Evolutionary conservation across 2,113 vertebrate genomes (phyloP).

Genomic region (Sebastes fasciatus): DNA sequence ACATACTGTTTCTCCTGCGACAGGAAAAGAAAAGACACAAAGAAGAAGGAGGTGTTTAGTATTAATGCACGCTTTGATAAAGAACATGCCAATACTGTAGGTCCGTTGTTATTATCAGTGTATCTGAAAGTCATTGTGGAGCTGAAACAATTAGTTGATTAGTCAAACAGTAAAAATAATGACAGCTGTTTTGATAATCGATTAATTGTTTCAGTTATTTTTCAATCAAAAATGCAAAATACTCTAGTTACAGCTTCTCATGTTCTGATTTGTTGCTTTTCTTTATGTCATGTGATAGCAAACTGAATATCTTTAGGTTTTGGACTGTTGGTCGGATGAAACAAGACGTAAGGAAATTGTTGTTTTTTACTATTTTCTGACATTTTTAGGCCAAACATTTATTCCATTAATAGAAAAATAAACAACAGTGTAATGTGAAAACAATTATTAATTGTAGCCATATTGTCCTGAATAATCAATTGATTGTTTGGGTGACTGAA

Average conservation of each 20-base stretch:
- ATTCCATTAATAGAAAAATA: background rate
- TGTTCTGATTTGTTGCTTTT: background rate
- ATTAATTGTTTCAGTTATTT: background rate
- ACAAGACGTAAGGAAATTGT: background rate
- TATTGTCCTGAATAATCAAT: background rate
- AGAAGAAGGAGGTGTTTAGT: constrained; percentile 13
- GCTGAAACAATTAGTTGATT: background rate
- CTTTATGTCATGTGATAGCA: background rate
- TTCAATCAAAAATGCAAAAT: background rate
- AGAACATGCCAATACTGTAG: background rate
- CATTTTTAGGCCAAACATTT: background rate
- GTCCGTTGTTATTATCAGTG: background rate
- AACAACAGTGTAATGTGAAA: background rate
- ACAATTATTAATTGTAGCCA: background rate
- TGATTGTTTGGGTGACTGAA: background rate
- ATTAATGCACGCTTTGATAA: background rate
- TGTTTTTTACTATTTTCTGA: background rate
- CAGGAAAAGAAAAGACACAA: constrained; percentile 52
- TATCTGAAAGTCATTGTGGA: background rate
- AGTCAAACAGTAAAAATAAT: background rate
- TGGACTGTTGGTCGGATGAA: no score
- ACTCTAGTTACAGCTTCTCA: background rate
- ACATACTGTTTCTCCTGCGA: constrained; percentile 97
- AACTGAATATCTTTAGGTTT: background rate
- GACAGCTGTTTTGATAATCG: background rate